A percentile compares a stretch with the other conserved stretches of the same genome.
Conservation (phyloP, 1,140 invertebrate genomes). For the Eupristina koningsbergeri region DNA sequence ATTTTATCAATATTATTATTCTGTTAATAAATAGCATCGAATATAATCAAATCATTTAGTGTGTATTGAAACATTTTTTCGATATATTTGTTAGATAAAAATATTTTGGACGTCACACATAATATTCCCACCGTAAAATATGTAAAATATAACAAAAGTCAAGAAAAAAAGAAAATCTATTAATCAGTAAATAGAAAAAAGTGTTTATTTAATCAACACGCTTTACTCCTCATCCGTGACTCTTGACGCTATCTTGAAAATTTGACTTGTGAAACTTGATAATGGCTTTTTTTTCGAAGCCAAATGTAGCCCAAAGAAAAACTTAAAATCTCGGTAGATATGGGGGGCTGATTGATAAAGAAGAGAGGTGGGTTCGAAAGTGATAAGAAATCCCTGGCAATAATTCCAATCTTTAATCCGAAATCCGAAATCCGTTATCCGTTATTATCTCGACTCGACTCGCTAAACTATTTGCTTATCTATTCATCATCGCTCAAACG, state of each 20-base stretch:
- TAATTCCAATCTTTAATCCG: background rate
- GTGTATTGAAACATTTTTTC: no score
- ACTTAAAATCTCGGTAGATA: no score
- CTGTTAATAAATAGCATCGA: no score
- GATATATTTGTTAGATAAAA: no score
- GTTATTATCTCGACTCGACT: background rate
- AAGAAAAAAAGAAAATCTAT: background rate
- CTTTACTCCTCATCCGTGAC: background rate
- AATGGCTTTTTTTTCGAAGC: background rate
- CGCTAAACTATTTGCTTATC: background rate
- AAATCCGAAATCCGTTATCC: no score
- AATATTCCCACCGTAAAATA: no score
- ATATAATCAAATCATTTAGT: no score
- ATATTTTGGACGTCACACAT: no score
- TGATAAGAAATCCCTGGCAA: background rate
- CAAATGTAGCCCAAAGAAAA: background rate
- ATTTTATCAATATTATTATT: no score
- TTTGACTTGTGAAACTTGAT: background rate
- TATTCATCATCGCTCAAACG: background rate
- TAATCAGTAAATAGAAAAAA: background rate
- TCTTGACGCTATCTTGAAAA: background rate
- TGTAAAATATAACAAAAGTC: background rate
- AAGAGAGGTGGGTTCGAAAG: background rate
- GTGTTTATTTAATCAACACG: background rate
- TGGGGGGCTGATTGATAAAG: background rate